A percentile compares a stretch with the other conserved stretches of the same genome.
phyloP scores from a whole-genome alignment of 2,797 vertebrate genomes.

The Moxostoma hubbsi region DNA sequence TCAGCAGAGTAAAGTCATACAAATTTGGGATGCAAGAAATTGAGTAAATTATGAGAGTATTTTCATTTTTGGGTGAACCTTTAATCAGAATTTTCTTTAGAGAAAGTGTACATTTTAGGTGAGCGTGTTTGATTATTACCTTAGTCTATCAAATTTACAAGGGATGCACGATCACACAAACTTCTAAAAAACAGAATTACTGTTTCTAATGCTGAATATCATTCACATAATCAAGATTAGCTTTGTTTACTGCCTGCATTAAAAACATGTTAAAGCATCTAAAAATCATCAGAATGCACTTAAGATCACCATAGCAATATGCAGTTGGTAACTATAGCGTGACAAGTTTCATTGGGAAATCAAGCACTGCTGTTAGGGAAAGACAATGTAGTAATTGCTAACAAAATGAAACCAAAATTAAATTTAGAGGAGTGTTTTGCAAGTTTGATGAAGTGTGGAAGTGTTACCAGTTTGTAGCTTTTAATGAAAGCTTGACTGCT shows the following conservation, averaged over 20 bases:
- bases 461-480: conserved; percentile 34
- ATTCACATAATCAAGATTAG: conserved; percentile 11
- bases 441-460: conserved; percentile 25
- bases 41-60: no score
- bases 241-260: conserved; percentile 26
- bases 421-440: conserved; percentile 23
- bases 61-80: no score
- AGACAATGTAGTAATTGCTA: conserved; percentile 25
- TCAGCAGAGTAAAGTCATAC: no score
- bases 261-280: conserved; percentile 14
- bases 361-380: conserved; percentile 12
- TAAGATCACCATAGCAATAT: conserved; percentile 35
- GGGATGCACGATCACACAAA: not conserved
- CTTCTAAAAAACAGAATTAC: not conserved
- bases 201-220: not conserved
- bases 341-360: conserved; percentile 28
- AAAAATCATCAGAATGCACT: conserved; percentile 12
- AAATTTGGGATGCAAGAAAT: no score
- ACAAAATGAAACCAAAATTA: conserved; percentile 37
- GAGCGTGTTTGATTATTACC: no score
- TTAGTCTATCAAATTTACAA: not conserved
- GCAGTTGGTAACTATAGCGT: not conserved
- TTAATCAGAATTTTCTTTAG: no score
- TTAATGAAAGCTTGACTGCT: conserved; percentile 38
- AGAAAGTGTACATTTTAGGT: no score